Evolutionary conservation across 92 coral and sea anemone genomes (phyloP).

Genomic region (Parazoanthus darwini): DNA sequence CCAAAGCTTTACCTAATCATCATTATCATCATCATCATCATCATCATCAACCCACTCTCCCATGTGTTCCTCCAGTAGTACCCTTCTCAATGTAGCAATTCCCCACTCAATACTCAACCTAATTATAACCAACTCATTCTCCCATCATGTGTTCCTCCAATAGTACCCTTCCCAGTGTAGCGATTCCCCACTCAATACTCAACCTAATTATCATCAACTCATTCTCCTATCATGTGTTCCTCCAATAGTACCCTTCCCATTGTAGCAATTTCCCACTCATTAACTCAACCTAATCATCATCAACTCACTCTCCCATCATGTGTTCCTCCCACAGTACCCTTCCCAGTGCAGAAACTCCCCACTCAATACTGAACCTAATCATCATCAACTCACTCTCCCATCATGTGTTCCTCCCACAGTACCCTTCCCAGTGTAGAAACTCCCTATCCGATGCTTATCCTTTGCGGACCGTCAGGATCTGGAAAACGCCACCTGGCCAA

Average conservation of each 20-base stretch:
- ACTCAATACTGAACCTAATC: constrained; percentile 73
- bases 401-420: constrained; percentile 46
- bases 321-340: constrained; percentile 65
- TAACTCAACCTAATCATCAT: background rate
- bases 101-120: constrained; percentile 82
- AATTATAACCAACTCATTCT: background rate
- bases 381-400: background rate
- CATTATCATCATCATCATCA: background rate
- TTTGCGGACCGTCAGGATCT: constrained; percentile 91
- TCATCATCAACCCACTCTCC: background rate
- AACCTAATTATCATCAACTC: constrained; percentile 17
- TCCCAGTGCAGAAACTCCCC: constrained; percentile 81
- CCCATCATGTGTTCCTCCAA: background rate
- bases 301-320: too few relatives aligned
- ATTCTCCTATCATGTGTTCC: background rate
- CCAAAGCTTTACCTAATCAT: constrained; percentile 65
- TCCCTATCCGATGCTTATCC: constrained; percentile 92
- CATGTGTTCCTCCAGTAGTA: constrained; percentile 46
- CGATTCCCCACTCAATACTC: constrained; percentile 86
- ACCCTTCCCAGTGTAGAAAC: constrained; percentile 95
- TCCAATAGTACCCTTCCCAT: constrained; percentile 82
- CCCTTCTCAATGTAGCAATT: constrained; percentile 84
- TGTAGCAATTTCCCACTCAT: constrained; percentile 66
- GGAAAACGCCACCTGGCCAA: constrained; percentile 83
- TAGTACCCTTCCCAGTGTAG: constrained; percentile 85